Base-by-base conservation (phyloP, 92 coral and sea anemone genomes). In the Heteractis magnifica region DNA sequence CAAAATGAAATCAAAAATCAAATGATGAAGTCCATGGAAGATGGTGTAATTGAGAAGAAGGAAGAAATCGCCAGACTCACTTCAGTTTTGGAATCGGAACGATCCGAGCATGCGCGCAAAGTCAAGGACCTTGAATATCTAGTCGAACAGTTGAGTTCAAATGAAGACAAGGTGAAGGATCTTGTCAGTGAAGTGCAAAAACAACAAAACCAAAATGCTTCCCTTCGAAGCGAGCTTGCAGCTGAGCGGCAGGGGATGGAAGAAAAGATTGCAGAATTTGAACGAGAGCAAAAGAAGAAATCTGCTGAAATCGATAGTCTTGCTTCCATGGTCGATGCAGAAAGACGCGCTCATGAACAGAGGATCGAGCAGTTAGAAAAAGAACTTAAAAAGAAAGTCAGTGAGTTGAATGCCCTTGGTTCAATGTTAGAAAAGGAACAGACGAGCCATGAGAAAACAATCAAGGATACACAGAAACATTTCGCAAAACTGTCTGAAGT, bases 401-500 rank as follows among this genome's bases (percentile, higher is more conserved):
- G 68, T 6, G 87, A 86, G 41, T 53, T 84, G 53, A 68, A 71
- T 51, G 58, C 78, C 26, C 80, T 93, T 13, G 78, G 93, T 50
- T 62, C 87, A 20, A 88, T 93, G 80, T 89, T 93, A 23, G 97
- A 93, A 76, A 89, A 94, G 15, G 97, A 93, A 81, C 93, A 93
- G 49, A 82, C 93, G 62, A 92, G 94, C 75, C 93, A 92, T 74
- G 97, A 93, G 71, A 92, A 95, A 78, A 94, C 95, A 21, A 84
- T 94, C 78, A 82, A 85, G 21, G 99, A 94, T 72, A 92, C 99
- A 8, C 94, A 96, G 79, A 92, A 85, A 72, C 99, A 94, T 51
- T 83, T 93, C 16, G 88, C 87, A 26, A 92, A 86, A 58, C 83
- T 94, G 76, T 89, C 88, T 26, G 92, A 87, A 60, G 91, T 85